Evolutionary conservation across 1,140 invertebrate species (phyloP).

Genomic region (Brachionus asplanchnoidis): DNA sequence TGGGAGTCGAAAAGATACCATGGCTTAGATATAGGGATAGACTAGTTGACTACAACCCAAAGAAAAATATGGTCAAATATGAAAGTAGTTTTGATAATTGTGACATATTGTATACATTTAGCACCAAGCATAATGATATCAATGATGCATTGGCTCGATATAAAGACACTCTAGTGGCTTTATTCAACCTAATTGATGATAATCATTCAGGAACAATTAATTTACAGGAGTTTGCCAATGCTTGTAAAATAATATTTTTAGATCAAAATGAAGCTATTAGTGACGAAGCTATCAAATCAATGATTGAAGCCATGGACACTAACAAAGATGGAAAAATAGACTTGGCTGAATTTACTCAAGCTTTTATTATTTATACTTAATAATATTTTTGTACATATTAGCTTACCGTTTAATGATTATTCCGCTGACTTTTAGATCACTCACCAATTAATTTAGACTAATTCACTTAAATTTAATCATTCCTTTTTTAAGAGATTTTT

Average conservation of each 20-base stretch:
- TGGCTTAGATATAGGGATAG: slow-evolving; percentile 74
- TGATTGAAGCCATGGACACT: slow-evolving; percentile 76
- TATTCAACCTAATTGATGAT: slow-evolving; percentile 39
- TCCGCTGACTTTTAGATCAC: neutral
- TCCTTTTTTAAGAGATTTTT: slow-evolving; percentile 1
- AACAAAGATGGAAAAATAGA: slow-evolving; percentile 83
- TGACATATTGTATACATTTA: slow-evolving; percentile 60
- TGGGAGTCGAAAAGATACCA: slow-evolving; percentile 67
- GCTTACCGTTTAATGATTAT: neutral
- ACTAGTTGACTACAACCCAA: slow-evolving; percentile 63
- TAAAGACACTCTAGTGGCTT: slow-evolving; percentile 31
- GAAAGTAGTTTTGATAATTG: slow-evolving; percentile 64
- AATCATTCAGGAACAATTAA: slow-evolving; percentile 41
- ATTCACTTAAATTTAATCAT: neutral
- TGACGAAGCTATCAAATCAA: slow-evolving; percentile 63
- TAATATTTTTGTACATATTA: neutral
- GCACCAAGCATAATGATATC: slow-evolving; percentile 17
- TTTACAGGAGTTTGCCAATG: slow-evolving; percentile 39
- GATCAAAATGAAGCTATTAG: slow-evolving; percentile 40
- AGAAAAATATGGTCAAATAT: slow-evolving; percentile 65
- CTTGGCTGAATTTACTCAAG: slow-evolving; percentile 77
- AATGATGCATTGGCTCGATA: slow-evolving; percentile 32
- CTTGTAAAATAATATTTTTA: slow-evolving; percentile 40
- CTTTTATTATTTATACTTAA: slow-evolving; percentile 39
- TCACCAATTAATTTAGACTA: neutral